Base-by-base conservation (phyloP, 2,888 invertebrate genomes). In the Shargacucullia verbasci region DNA sequence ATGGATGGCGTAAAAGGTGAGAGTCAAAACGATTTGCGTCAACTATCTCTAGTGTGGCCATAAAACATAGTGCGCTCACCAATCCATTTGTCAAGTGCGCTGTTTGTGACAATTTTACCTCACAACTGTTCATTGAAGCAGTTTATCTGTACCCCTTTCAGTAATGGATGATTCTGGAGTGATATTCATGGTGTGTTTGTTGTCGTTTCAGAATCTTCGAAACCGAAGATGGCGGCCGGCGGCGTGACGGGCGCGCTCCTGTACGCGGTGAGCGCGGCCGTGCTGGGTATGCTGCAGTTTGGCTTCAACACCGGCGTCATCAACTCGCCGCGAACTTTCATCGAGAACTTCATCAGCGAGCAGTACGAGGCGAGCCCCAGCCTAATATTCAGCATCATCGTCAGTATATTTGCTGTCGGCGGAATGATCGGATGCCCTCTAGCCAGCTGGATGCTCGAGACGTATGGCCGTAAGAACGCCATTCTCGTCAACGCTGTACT, bases 351-450 rank as follows among this genome's bases (percentile, higher is more conserved):
- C 86, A 96, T 96, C 84, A 87, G 83, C 20, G 92, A 94, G 38
- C 94, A 95, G 77, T 95, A 95, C 78, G 82, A 88, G 37, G 91
- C 94, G 59, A 83, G 86, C 43, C 89, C 95, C 29, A 90, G 92
- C 58, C 82, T 95, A 35, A 82, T 96, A 58, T 96, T 95, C 86
- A 94, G 95, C 52, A 86, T 97, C 59, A 95, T 96, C 27, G 97
- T 97, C 52, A 95, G 96, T 70, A 96, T 97, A 70, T 97, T 97
- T 84, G 96, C 97, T 45, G 94, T 97, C 41, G 97, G 97, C 14
- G 97, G 97, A 29, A 96, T 97, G 96, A 90, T 96, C 37, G 97
- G 97, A 20, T 97, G 97, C 50, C 95, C 97, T 37, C 89, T 95
- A 44, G 96, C 96, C n/a, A 97, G 97, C 45, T 95, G 95, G 92